Evolutionary conservation across 1,140 invertebrate species (phyloP).

Genomic region (Macrotrachela quadricornifera): DNA sequence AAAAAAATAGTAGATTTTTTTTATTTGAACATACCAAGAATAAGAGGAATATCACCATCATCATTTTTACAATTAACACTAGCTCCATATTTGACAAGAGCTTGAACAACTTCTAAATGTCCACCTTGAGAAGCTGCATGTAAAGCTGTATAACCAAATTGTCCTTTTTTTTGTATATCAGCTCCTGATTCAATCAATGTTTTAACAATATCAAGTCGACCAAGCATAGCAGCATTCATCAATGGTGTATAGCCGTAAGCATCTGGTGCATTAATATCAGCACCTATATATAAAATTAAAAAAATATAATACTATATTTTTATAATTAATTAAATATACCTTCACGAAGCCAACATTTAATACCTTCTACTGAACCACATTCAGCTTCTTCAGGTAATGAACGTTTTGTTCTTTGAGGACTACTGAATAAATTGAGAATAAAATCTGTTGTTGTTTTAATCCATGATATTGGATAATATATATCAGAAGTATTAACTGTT

Average conservation of each 20-base stretch:
- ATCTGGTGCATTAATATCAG: slow-evolving; percentile 5
- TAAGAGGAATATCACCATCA: slow-evolving; percentile 6
- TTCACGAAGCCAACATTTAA: slow-evolving; percentile 6
- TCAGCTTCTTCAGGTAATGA: slow-evolving; percentile 8
- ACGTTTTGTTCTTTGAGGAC: slow-evolving; percentile 2
- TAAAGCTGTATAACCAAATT: slow-evolving; percentile 4
- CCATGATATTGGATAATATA: too few relatives aligned
- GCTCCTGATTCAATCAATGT: slow-evolving; percentile 2
- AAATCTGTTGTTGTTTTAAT: too few relatives aligned
- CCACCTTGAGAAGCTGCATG: slow-evolving; percentile 8
- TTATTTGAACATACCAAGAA: neutral
- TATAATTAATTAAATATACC: too few relatives aligned
- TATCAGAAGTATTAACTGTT: too few relatives aligned
- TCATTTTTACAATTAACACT: slow-evolving; percentile 8
- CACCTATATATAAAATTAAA: too few relatives aligned
- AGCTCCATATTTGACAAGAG: slow-evolving; percentile 1
- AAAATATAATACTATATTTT: too few relatives aligned
- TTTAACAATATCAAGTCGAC: slow-evolving; percentile 1
- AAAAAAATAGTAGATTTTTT: too few relatives aligned
- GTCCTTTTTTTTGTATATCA: slow-evolving; percentile 5
- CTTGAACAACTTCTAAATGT: neutral
- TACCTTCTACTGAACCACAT: neutral
- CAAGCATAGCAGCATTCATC: slow-evolving; percentile 1
- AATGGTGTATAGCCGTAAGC: slow-evolving; percentile 7
- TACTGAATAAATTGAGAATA: neutral